Base-by-base conservation (phyloP, 2,113 vertebrate genomes). In the Dryoscopus gambensis region DNA sequence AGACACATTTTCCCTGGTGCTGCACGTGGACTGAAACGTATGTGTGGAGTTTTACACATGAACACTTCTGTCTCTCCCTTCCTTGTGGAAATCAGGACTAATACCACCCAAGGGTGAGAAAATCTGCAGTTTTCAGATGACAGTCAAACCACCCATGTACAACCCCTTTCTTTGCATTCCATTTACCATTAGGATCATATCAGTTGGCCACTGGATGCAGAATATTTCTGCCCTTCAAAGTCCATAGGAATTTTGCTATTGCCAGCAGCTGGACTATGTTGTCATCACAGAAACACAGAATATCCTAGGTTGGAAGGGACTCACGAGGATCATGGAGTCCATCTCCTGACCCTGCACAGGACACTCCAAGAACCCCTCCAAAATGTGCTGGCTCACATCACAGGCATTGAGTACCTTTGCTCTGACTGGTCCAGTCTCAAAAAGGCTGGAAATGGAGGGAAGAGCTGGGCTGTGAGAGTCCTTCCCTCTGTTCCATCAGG, bases 1-100 rank as follows among this genome's bases (percentile, higher is more conserved):
- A 86, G 7, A 46, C 13, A 24, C 0, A 0, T 60, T 76, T 73
- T 23, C 63, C 50, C 7, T 35, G 50, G 22, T 52, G 18, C 1
- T 90, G 44, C 16, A 6, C 7, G 23, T 7, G 50, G 20, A 42
- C 7, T 25, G n/a, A 57, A 75, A 39, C 3, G 3, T 5, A 3
- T 1, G 6, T 14, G 25, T 21, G 39, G 17, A 33, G 31, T 49
- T 63, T 64, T 2, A 62, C 16, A 42, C 6, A 2, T 5, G 5
- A 8, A 16, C 1, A 10, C 6, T 22, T 31, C 50, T 60, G 9
- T 8, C 6, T 5, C n/a, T 44, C n/a, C 10, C 13, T 75, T 42
- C 21, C 19, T 75, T 15, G 22, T 64, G 49, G 53, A 82, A 91
- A 84, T 23, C 24, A 6, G 50, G 39, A 25, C 13, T 50, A 37